Evolutionary conservation across 2,888 invertebrate genomes (phyloP).

Genomic region (Melanophora roralis): DNA sequence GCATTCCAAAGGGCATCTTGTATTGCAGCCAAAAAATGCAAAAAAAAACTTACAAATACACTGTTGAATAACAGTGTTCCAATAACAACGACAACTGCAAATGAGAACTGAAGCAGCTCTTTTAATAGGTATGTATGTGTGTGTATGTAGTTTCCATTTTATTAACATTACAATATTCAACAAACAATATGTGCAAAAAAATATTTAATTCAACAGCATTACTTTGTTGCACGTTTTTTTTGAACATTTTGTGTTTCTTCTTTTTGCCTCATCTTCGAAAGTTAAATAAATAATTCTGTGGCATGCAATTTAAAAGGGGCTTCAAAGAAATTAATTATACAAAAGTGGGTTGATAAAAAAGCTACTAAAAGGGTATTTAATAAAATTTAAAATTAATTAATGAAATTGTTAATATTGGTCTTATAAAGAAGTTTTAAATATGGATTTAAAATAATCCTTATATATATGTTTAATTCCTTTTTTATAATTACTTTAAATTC

Average conservation of each 20-base stretch:
- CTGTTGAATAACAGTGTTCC: no score
- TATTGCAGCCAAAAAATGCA: slow-evolving; percentile 19
- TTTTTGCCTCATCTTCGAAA: slow-evolving; percentile 24
- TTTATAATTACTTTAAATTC: no score
- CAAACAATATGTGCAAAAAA: slow-evolving; percentile 7
- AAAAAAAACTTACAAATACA: neutral
- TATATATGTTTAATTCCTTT: no score
- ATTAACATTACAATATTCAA: slow-evolving; percentile 12
- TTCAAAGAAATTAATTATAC: no score
- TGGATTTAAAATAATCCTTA: no score
- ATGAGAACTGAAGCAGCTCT: slow-evolving; percentile 38
- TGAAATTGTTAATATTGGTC: no score
- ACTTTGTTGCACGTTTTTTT: slow-evolving; percentile 52
- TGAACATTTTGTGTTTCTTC: slow-evolving; percentile 9
- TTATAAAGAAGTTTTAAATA: no score
- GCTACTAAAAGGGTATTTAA: no score
- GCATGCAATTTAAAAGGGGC: no score
- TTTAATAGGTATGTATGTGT: neutral
- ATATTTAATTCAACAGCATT: slow-evolving; percentile 46
- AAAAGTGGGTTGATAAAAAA: no score
- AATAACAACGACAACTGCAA: slow-evolving; percentile 54
- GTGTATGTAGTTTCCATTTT: neutral
- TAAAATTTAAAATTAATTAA: no score
- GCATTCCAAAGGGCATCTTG: slow-evolving; percentile 52
- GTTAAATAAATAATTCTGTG: slow-evolving; percentile 35